Evolutionary conservation across 2,113 vertebrate species (phyloP).

Genomic region (Ascaphus truei): DNA sequence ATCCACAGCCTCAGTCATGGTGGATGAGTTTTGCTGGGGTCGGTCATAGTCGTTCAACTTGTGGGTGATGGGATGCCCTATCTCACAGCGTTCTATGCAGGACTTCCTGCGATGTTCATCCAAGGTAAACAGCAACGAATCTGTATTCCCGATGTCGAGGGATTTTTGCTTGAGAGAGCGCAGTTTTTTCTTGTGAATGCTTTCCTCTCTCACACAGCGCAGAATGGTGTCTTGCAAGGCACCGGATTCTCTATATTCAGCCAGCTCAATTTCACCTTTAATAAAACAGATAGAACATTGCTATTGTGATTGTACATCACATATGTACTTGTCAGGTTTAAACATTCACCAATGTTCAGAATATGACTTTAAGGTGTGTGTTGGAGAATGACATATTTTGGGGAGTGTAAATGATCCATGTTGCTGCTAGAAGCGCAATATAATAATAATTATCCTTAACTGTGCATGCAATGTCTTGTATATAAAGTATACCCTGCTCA

Average conservation of each 20-base stretch:
- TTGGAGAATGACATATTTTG: constrained; percentile 52
- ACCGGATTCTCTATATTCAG: constrained; percentile 89
- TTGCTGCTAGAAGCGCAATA: no score
- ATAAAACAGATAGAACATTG: constrained; percentile 59
- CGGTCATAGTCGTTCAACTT: constrained; percentile 65
- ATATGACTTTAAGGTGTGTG: constrained; percentile 40
- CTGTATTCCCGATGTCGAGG: constrained; percentile 95
- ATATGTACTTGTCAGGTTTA: constrained; percentile 31
- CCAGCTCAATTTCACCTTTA: constrained; percentile 94
- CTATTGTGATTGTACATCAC: constrained; percentile 24
- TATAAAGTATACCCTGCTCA: no score
- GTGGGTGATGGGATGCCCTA: constrained; percentile 62
- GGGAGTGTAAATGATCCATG: no score
- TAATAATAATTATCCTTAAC: no score
- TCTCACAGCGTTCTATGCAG: constrained; percentile 91
- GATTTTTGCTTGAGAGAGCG: constrained; percentile 98
- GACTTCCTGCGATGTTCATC: constrained; percentile 95
- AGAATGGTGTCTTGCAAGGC: constrained; percentile 92
- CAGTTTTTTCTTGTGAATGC: constrained; percentile 89
- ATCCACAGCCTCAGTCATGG: constrained; percentile 57
- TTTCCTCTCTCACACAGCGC: constrained; percentile 88
- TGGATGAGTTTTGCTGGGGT: constrained; percentile 74
- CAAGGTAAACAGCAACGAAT: constrained; percentile 90
- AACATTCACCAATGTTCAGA: neutral
- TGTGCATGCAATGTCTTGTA: no score